Evolutionary conservation across 1,140 invertebrate genomes (phyloP).

Genomic region (Magallana angulata): DNA sequence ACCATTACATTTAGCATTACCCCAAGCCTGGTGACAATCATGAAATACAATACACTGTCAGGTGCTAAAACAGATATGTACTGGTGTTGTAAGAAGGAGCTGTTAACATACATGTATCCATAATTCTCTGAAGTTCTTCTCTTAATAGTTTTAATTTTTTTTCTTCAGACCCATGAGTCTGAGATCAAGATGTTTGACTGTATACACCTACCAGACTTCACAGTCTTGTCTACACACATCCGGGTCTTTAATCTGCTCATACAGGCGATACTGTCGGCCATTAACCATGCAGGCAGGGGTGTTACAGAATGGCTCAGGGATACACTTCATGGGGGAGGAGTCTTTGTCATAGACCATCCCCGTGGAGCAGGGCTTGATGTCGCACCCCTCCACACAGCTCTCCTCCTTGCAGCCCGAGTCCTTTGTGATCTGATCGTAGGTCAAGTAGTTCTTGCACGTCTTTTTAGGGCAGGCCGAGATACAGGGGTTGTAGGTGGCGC

Average conservation of each 20-base stretch:
- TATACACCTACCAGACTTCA: slow-evolving; percentile 84
- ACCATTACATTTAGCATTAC: too few relatives aligned
- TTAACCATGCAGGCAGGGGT: slow-evolving; percentile 85
- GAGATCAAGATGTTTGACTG: not conserved
- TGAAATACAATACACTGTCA: too few relatives aligned
- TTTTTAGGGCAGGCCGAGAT: slow-evolving; percentile 88
- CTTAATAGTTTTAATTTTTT: too few relatives aligned
- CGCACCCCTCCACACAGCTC: slow-evolving; percentile 82
- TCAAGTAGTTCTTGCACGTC: slow-evolving; percentile 90
- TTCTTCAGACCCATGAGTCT: too few relatives aligned
- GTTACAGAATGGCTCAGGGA: slow-evolving; percentile 86
- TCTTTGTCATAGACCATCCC: slow-evolving; percentile 85
- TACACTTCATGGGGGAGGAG: slow-evolving; percentile 84
- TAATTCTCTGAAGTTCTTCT: too few relatives aligned
- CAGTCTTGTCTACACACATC: slow-evolving; percentile 83
- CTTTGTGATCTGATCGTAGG: slow-evolving; percentile 81
- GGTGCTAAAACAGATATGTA: too few relatives aligned
- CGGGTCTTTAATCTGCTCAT: slow-evolving; percentile 85
- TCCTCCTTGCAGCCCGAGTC: slow-evolving; percentile 86
- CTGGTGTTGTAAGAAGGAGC: too few relatives aligned
- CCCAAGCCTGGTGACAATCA: too few relatives aligned
- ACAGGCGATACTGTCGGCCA: slow-evolving; percentile 86
- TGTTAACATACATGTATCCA: too few relatives aligned
- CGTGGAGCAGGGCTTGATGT: slow-evolving; percentile 85
- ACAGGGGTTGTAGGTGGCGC: slow-evolving; percentile 89